Evolutionary conservation across 2,797 vertebrate genomes (phyloP), one percentile per base, ranked within the genome.

Genomic region (Gephyroberyx darwinii): DNA sequence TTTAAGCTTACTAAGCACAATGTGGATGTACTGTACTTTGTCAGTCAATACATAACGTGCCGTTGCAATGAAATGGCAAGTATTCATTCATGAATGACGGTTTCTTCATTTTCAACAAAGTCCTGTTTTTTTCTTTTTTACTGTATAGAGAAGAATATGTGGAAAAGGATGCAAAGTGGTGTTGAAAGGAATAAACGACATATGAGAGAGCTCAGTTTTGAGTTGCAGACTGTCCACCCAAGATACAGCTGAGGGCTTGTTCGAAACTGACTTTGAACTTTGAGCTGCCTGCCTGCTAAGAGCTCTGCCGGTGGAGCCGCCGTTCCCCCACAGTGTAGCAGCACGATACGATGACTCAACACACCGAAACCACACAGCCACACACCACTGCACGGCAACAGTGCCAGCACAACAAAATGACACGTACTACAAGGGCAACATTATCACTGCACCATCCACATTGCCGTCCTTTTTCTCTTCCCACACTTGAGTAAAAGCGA

Each of bases 1-100:
- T 78, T 84, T 86, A 94, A 93, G 94, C 92, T 94, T 93, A 91
- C 93, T 91, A 93, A 94, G 94, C 94, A 92, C 95, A 93, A 92
- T 84, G 81, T 90, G 81, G 81, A 74, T 82, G 82, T 82, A 75
- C 80, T 92, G 89, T 86, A 77, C 85, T 88, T 87, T 93, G 56
- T 69, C 65, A 37, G 58, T 86, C 71, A 64, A 47, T 8, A 70
- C 65, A 39, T 69, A 45, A 47, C 71, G 51, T 62, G 33, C n/a
- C 43, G 62, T 68, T 71, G 65, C 56, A 64, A 16, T 43, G 60
- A 57, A 85, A 50, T 74, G 45, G 43, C 35, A 14, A 19, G 8
- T 17, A 50, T 76, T 72, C n/a, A 37, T 82, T 69, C 26, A 37
- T 55, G 12, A 70, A 26, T 56, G 63, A 8, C 64, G 20, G 65